A percentile compares a stretch with the other conserved stretches of the same genome.
Conservation (phyloP, 92 coral and sea anemone species). For the Phenganax stokvisi region DNA sequence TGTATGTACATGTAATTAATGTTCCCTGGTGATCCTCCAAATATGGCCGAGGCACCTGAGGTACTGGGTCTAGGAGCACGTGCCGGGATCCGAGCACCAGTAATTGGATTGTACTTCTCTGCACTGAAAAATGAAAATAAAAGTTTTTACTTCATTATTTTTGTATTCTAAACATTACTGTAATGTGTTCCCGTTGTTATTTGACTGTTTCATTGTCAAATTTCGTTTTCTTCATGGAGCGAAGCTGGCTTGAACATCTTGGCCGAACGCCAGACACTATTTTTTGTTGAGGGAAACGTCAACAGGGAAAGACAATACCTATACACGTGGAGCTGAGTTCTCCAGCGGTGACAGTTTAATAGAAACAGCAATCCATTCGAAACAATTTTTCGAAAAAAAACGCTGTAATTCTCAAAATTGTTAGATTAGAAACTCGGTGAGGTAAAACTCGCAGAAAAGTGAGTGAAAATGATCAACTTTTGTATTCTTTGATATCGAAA, state of each 20-base stretch:
- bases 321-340: conserved; percentile 1
- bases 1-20: conserved; percentile 37
- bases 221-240: too few species aligned
- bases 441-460: too few species aligned
- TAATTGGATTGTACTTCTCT: conserved; percentile 35
- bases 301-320: not conserved
- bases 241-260: too few species aligned
- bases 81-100: conserved; percentile 27
- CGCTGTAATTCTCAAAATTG: too few species aligned
- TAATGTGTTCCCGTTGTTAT: not conserved
- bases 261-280: not conserved
- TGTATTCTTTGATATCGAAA: too few species aligned
- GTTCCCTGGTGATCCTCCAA: conserved; percentile 26
- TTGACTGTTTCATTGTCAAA: not conserved
- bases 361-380: too few species aligned
- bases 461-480: too few species aligned
- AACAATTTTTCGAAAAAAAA: too few species aligned
- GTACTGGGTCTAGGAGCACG: conserved; percentile 18
- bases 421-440: too few species aligned
- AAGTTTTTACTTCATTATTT: not conserved
- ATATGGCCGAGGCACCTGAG: conserved; percentile 33
- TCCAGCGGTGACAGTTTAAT: not conserved
- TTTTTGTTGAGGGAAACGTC: not conserved
- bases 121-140: not conserved
- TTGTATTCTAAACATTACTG: not conserved